Evolutionary conservation across 2,888 invertebrate species (phyloP).

Genomic region (Actias luna): DNA sequence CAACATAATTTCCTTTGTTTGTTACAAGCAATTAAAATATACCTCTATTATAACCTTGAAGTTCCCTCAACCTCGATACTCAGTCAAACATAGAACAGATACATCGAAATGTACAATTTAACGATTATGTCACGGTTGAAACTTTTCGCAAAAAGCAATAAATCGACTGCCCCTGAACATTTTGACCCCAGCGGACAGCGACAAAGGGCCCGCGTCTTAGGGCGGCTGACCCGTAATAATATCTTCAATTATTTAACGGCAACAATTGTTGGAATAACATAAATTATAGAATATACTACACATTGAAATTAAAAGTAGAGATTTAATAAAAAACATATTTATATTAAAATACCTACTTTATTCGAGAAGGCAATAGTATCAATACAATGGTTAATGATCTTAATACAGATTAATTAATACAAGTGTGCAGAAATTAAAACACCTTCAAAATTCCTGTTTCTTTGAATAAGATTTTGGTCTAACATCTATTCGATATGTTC

Average conservation of each 20-base stretch:
- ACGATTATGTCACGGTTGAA: slow-evolving; percentile 57
- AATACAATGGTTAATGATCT: too few relatives aligned
- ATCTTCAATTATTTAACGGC: slow-evolving; percentile 59
- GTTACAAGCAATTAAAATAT: too few relatives aligned
- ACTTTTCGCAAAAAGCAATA: slow-evolving; percentile 65
- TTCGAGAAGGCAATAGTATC: too few relatives aligned
- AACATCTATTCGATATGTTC: too few relatives aligned
- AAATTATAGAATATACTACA: slow-evolving; percentile 66
- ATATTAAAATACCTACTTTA: too few relatives aligned
- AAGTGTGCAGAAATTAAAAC: too few relatives aligned
- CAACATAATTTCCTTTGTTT: too few relatives aligned
- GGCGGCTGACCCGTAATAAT: slow-evolving; percentile 72
- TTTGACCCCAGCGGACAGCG: slow-evolving; percentile 62
- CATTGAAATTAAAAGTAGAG: not conserved
- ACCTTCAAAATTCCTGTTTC: too few relatives aligned
- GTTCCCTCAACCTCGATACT: not conserved
- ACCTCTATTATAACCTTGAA: too few relatives aligned
- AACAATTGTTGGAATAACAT: slow-evolving; percentile 72
- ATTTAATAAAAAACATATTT: not conserved
- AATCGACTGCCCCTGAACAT: slow-evolving; percentile 72
- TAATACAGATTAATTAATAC: too few relatives aligned
- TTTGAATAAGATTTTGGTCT: too few relatives aligned
- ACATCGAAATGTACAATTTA: slow-evolving; percentile 34
- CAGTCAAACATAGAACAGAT: slow-evolving; percentile 3
- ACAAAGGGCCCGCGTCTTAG: slow-evolving; percentile 68